phyloP scores from a whole-genome alignment of 2,888 invertebrate genomes.

The Leucophenga maculata region DNA sequence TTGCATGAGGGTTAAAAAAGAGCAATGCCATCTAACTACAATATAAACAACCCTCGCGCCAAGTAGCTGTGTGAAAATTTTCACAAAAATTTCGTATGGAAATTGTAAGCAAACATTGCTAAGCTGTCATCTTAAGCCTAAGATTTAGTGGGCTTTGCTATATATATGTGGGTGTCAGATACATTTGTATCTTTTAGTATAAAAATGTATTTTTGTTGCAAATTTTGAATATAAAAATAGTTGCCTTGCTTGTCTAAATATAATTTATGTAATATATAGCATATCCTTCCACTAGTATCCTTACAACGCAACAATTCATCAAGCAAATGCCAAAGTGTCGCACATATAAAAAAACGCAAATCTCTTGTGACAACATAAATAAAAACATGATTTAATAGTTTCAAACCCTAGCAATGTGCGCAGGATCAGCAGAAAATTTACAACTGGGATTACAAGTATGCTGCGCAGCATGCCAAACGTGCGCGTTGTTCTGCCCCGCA shows the following conservation, averaged over 20 bases:
- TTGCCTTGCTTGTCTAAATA: too few relatives aligned
- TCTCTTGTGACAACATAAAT: slow-evolving; percentile 70
- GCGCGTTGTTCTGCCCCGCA: background rate
- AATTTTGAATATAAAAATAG: too few relatives aligned
- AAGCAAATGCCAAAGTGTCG: background rate
- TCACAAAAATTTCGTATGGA: too few relatives aligned
- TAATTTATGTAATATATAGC: too few relatives aligned
- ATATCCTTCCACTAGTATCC: too few relatives aligned
- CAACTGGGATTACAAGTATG: slow-evolving; percentile 67
- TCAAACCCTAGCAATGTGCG: slow-evolving; percentile 31
- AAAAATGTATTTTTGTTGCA: background rate
- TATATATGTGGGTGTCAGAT: too few relatives aligned
- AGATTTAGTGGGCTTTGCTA: too few relatives aligned
- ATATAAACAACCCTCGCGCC: background rate
- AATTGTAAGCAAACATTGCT: too few relatives aligned
- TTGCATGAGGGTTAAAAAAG: slow-evolving; percentile 39
- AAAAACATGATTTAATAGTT: slow-evolving; percentile 69
- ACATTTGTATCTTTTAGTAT: background rate
- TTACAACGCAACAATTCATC: too few relatives aligned
- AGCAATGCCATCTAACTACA: background rate
- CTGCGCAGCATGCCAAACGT: slow-evolving; percentile 21
- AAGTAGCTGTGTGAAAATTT: slow-evolving; percentile 16
- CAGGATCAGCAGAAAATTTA: slow-evolving; percentile 69
- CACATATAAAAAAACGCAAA: slow-evolving; percentile 53
- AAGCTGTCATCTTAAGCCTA: too few relatives aligned